These are phyloP conservation scores for Embidobia sp. DNA, from an alignment of 2,888 invertebrate genomes.

Conservation along the genomic window DNA sequence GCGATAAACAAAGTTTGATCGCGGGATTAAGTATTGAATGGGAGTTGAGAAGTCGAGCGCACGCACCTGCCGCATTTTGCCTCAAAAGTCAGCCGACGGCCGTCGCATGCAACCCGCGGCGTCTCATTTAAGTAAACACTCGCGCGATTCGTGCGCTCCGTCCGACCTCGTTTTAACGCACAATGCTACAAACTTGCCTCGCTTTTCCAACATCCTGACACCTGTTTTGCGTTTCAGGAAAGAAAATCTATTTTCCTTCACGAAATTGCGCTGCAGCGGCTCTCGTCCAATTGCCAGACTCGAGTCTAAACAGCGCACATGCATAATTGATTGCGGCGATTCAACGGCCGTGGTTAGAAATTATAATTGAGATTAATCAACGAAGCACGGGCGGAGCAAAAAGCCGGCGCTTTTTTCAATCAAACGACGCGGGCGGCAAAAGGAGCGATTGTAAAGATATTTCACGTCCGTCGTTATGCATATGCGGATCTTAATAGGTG, in stretches of 20 bases:
- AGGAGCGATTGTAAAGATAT: slow-evolving; percentile 25
- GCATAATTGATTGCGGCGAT: slow-evolving; percentile 17
- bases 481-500: slow-evolving; percentile 50
- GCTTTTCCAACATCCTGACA: too few species aligned
- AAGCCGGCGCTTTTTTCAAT: slow-evolving; percentile 22
- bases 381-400: slow-evolving; percentile 21
- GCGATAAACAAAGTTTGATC: slow-evolving; percentile 15
- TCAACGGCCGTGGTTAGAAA: slow-evolving; percentile 1
- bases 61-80: slow-evolving; percentile 72
- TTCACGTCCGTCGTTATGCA: slow-evolving; percentile 38
- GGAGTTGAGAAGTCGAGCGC: slow-evolving; percentile 52
- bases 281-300: too few species aligned
- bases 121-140: slow-evolving; percentile 42
- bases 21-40: slow-evolving; percentile 35
- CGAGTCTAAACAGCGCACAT: too few species aligned
- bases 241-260: too few species aligned
- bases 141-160: background rate
- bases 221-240: too few species aligned
- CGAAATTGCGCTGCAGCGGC: too few species aligned
- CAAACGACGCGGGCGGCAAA: slow-evolving; percentile 13
- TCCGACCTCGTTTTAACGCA: too few species aligned
- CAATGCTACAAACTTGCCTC: slow-evolving; percentile 8
- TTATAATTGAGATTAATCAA: slow-evolving; percentile 46
- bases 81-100: slow-evolving; percentile 72
- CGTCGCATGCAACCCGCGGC: slow-evolving; percentile 67